Conservation (phyloP, 30 jellyfish, hydroid and myxozoan species). For the Catostylus mosaicus region DNA sequence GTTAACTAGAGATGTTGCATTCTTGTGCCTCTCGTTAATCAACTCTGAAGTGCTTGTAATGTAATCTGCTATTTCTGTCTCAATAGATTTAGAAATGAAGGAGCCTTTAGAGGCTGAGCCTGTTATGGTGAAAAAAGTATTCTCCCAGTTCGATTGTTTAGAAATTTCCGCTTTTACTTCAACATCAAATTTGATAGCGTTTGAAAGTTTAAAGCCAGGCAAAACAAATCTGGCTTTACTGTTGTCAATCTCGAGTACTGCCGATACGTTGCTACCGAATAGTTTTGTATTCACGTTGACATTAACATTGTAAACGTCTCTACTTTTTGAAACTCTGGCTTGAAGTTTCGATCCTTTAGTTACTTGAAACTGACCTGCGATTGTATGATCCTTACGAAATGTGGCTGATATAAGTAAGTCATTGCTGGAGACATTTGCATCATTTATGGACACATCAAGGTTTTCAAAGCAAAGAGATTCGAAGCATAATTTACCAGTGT, state of each 20-base stretch:
- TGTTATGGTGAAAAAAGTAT: constrained; percentile 1
- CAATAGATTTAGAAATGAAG: neutral
- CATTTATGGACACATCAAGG: constrained; percentile 19
- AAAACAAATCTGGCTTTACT: constrained; percentile 8
- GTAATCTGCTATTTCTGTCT: neutral
- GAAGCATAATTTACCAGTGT: constrained; percentile 52
- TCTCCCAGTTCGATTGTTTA: constrained; percentile 30
- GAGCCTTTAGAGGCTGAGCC: constrained; percentile 34
- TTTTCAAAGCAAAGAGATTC: constrained; percentile 50
- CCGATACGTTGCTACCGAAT: constrained; percentile 6
- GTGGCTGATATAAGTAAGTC: constrained; percentile 18
- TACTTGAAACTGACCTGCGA: constrained; percentile 42
- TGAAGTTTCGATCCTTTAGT: constrained; percentile 3
- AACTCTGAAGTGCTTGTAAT: neutral
- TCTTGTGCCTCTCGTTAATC: neutral
- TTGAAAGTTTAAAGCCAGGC: constrained; percentile 6
- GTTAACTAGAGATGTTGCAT: constrained; percentile 4
- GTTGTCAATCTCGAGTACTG: constrained; percentile 7
- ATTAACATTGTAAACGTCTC: constrained; percentile 6
- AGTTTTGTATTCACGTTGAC: constrained; percentile 4
- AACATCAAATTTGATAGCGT: constrained; percentile 8
- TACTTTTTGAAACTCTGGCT: constrained; percentile 37
- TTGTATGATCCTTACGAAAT: constrained; percentile 14
- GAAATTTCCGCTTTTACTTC: constrained; percentile 40
- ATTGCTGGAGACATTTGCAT: neutral